Evolutionary conservation across 1,140 invertebrate genomes (phyloP).

Genomic region (Drosophila jambulina): DNA sequence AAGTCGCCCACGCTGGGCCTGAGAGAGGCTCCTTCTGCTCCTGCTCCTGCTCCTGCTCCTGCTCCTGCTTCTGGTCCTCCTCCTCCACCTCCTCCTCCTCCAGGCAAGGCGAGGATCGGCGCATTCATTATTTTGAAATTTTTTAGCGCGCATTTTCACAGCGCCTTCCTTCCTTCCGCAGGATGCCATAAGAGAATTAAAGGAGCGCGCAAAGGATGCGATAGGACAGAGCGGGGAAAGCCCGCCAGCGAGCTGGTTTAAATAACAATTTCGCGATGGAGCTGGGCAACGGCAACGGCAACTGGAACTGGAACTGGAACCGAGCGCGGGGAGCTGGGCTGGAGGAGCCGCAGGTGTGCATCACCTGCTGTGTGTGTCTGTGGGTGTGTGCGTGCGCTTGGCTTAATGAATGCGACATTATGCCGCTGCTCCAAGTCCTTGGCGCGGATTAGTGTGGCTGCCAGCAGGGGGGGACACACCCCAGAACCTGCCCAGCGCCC

Average conservation of each 20-base stretch:
- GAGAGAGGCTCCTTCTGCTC: not conserved
- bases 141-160: slow-evolving; percentile 75
- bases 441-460: slow-evolving; percentile 40
- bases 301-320: slow-evolving; percentile 13
- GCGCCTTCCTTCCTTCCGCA: slow-evolving; percentile 69
- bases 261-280: slow-evolving; percentile 55
- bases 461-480: not conserved
- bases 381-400: slow-evolving; percentile 42
- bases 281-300: not conserved
- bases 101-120: slow-evolving; percentile 8
- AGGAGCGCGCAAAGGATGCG: slow-evolving; percentile 33
- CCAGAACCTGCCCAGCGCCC: not conserved
- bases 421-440: slow-evolving; percentile 39
- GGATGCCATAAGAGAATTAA: slow-evolving; percentile 56
- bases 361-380: slow-evolving; percentile 54
- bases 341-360: slow-evolving; percentile 60
- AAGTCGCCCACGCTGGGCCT: slow-evolving; percentile 24
- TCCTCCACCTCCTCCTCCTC: too few species aligned
- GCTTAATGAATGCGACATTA: slow-evolving; percentile 79
- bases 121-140: slow-evolving; percentile 83
- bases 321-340: not conserved
- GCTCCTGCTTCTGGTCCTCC: not conserved
- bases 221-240: not conserved
- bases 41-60: not conserved
- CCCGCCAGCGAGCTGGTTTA: slow-evolving; percentile 41